Conservation (phyloP, 1,140 invertebrate genomes). For the Platyura marginata region DNA sequence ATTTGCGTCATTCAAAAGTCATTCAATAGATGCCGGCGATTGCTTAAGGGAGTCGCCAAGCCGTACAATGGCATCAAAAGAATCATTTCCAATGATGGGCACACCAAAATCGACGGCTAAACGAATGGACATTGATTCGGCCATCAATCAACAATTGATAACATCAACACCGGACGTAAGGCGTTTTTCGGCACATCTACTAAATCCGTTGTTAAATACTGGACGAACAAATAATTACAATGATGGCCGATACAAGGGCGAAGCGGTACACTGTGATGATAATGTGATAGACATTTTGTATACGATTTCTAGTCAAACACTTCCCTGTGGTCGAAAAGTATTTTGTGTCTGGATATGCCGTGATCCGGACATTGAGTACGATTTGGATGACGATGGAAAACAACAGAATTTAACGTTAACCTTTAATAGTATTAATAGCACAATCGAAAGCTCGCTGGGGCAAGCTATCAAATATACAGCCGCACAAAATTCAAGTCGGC, state of each 20-base stretch:
- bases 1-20: too few species aligned
- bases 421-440: constrained; percentile 26
- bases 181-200: too few species aligned
- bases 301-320: constrained; percentile 10
- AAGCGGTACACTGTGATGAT: constrained; percentile 13
- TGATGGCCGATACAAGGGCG: constrained; percentile 11
- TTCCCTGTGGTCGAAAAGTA: constrained; percentile 20
- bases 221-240: too few species aligned
- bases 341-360: constrained; percentile 34
- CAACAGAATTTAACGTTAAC: constrained; percentile 25
- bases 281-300: constrained; percentile 12
- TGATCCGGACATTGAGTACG: constrained; percentile 25
- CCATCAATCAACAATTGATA: neutral
- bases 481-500: constrained; percentile 25
- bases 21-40: too few species aligned
- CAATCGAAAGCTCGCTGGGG: constrained; percentile 24
- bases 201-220: too few species aligned
- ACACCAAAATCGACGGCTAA: neutral
- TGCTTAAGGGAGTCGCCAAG: too few species aligned
- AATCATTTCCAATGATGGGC: neutral
- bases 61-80: neutral
- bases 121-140: neutral
- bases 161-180: neutral
- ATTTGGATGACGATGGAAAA: constrained; percentile 13
- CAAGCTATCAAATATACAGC: constrained; percentile 15